A percentile compares a stretch with the other conserved stretches of the same genome.
Conservation (phyloP, 2,113 vertebrate genomes). For the Centropristis striata region DNA sequence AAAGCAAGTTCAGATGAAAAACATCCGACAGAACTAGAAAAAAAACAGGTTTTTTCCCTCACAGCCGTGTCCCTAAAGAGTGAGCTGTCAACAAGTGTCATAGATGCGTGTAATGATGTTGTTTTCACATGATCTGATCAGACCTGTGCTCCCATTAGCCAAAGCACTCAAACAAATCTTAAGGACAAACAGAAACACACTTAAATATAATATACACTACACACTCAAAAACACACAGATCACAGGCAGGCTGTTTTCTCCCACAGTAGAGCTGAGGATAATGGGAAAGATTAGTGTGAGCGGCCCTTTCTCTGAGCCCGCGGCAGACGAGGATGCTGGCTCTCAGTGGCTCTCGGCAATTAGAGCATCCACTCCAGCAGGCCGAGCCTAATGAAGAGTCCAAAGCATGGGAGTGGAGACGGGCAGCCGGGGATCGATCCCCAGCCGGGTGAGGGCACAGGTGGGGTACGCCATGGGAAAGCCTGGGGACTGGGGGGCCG, state of each 20-base stretch:
- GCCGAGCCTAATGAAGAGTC: constrained; percentile 75
- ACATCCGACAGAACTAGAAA: constrained; percentile 37
- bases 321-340: constrained; percentile 73
- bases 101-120: constrained; percentile 6
- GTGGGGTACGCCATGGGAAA: constrained; percentile 50
- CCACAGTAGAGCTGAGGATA: constrained; percentile 72
- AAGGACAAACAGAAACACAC: constrained; percentile 29
- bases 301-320: constrained; percentile 65
- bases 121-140: constrained; percentile 32
- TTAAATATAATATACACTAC: constrained; percentile 12
- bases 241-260: constrained; percentile 66
- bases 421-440: constrained; percentile 67
- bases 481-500: constrained; percentile 58
- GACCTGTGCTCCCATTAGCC: constrained; percentile 43
- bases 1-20: constrained; percentile 39
- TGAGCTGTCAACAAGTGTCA: constrained; percentile 33
- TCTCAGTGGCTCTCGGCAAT: constrained; percentile 83
- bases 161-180: constrained; percentile 17
- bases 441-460: constrained; percentile 56
- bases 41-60: constrained; percentile 1
- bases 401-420: constrained; percentile 54
- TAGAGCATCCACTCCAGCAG: constrained; percentile 66
- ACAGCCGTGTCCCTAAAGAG: neutral
- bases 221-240: constrained; percentile 25
- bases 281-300: constrained; percentile 82